Evolutionary conservation across 2,797 vertebrate species (phyloP), one percentile per base, ranked within the genome.

Genomic region (Taeniopygia guttata): DNA sequence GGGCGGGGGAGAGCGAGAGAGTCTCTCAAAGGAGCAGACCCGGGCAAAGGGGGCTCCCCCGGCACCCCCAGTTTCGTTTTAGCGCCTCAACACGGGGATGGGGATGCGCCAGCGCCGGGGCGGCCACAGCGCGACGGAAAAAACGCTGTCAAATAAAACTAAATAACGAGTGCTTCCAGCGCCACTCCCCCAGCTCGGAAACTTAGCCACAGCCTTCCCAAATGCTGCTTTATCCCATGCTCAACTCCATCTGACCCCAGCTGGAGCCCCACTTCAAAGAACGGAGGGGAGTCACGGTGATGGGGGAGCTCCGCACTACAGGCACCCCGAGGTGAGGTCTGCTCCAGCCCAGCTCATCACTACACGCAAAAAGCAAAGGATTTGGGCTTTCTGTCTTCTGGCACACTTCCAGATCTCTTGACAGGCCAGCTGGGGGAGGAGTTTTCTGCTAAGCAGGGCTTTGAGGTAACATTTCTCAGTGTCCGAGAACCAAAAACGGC

Each of bases 1-100:
- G 73, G 95, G 96, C 72, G 26, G 82, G 48, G 48, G 69, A 7
- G 14, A 90, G 92, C 54, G 75, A 93, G 94, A n/a, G 86, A 96
- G 84, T 54, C 8, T 10, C 97, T 89, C 49, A 10, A 94, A 97
- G 96, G 58, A 84, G 96, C 94, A 62, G 42, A 68, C 0, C 5
- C 42, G 5, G 56, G 93, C 58, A 56, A n/a, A 48, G 73, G 90
- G 76, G 84, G 78, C 80, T 91, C 63, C 66, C 70, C 51, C 68
- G 73, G 62, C 84, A 42, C 29, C 52, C 70, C 43, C 15, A 0
- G 29, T 51, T 93, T 67, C n/a, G 54, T 18, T 79, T 68, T 6
- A 29, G 43, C 20, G 51, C 76, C 84, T 26, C 45, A 43, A 66
- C 30, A 30, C 77, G 20, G n/a, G 11, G 9, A 43, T 2, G 7